Evolutionary conservation across 2,113 vertebrate genomes (phyloP).

Genomic region (Neofelis nebulosa): DNA sequence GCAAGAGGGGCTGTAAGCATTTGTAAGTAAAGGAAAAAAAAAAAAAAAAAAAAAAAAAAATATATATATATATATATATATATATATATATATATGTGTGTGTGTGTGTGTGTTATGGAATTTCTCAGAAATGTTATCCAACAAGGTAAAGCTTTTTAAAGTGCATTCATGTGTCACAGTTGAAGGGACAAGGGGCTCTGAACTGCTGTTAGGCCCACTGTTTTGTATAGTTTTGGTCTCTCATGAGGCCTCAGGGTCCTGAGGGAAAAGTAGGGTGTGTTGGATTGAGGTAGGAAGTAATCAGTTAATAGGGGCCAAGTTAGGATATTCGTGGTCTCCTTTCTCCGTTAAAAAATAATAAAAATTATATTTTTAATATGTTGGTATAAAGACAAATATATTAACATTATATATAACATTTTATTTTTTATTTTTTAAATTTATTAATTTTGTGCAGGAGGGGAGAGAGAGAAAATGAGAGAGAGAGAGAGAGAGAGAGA

Average conservation of each 20-base stretch:
- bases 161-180: neutral
- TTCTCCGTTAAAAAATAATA: neutral
- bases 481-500: no score
- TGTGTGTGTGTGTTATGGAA: neutral
- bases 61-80: neutral
- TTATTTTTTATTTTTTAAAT: no score
- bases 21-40: neutral
- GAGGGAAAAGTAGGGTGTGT: neutral
- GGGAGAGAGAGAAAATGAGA: no score
- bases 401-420: neutral
- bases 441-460: no score
- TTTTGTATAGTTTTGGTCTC: neutral
- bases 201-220: neutral
- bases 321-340: neutral
- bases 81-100: neutral
- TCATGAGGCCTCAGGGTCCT: neutral
- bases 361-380: neutral
- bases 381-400: neutral
- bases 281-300: neutral
- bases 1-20: neutral
- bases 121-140: slow-evolving; percentile 15
- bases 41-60: no score
- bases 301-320: neutral
- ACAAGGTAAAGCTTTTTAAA: slow-evolving; percentile 52
- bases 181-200: neutral